phyloP scores from a whole-genome alignment of 2,797 vertebrate genomes.

The Myotis daubentonii region DNA sequence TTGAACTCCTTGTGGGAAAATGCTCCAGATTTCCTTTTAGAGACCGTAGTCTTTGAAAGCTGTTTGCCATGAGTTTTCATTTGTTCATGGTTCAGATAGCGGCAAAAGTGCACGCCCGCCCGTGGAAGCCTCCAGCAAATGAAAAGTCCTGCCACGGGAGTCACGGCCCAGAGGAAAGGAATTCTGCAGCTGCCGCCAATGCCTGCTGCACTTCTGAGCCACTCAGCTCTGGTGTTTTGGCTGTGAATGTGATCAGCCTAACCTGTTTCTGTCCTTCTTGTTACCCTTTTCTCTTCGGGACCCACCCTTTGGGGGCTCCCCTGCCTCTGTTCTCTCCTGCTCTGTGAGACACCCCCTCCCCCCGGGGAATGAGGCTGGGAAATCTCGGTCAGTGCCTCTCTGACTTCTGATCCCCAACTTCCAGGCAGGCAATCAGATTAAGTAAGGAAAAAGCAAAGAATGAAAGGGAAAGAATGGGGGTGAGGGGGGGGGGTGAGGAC shows the following conservation, averaged over 20 bases:
- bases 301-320: not conserved
- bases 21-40: constrained; percentile 64
- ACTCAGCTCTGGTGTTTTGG: not conserved
- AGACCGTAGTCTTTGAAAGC: constrained; percentile 47
- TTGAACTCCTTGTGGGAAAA: constrained; percentile 76
- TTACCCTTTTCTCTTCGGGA: not conserved
- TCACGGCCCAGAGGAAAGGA: too few species aligned
- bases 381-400: not conserved
- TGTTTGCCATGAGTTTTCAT: not conserved
- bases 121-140: not conserved
- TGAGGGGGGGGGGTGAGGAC: not conserved
- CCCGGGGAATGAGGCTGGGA: not conserved
- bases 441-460: not conserved
- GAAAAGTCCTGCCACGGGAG: not conserved
- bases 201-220: not conserved
- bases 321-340: not conserved
- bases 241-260: not conserved
- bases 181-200: fast-evolving
- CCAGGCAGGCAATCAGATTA: not conserved
- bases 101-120: not conserved
- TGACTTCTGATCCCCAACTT: not conserved
- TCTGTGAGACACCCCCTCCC: not conserved
- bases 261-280: not conserved
- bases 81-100: not conserved
- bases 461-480: not conserved